Base-by-base conservation (phyloP, 2,113 vertebrate genomes). In the Ceuthmochares aereus region DNA sequence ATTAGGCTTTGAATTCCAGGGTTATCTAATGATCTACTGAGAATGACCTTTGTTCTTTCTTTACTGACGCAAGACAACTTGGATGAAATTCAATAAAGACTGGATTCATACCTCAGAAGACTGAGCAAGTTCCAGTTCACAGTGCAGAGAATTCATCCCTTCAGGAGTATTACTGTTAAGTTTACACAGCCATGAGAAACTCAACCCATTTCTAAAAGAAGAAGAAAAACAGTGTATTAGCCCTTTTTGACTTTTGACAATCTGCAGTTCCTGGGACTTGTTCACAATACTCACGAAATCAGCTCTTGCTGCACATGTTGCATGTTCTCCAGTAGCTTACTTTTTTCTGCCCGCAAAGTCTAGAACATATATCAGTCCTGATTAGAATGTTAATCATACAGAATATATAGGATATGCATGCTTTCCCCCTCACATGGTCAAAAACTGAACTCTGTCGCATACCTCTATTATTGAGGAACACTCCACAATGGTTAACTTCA, bases 111-210 rank as follows among this genome's bases (percentile, higher is more conserved):
- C 99, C 98, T 99, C 98, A 76, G 96, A 93, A 91, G 97, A 98
- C n/a, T 98, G 98, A 62, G 99, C 99, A 84, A 99, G 96, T 86
- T 98, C 97, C 93, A 99, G 98, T 76, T 99, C 99, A 22, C 95
- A 96, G 63, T 97, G 98, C 55, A 99, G 94, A 14, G 99, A 99
- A 25, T 89, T 95, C 8, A 18, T 67, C 42, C 80, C 90, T 75
- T 98, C 98, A 32, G 95, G 96, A 75, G 73, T 51, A 74, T 70
- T 96, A 66, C 98, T 96, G 87, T 98, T 98, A 75, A 95, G 47
- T 84, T 98, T 98, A 92, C 94, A 98, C 9, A 98, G 91, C 40
- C 93, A 79, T 0, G 98, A 98, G 36, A 98, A 96, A 42, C 52
- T 94, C 52, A 97, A 94, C 4, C 97, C 93, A 43, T 97, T 97